Evolutionary conservation across 2,888 invertebrate species (phyloP).

Genomic region (Megastigmus dorsalis): DNA sequence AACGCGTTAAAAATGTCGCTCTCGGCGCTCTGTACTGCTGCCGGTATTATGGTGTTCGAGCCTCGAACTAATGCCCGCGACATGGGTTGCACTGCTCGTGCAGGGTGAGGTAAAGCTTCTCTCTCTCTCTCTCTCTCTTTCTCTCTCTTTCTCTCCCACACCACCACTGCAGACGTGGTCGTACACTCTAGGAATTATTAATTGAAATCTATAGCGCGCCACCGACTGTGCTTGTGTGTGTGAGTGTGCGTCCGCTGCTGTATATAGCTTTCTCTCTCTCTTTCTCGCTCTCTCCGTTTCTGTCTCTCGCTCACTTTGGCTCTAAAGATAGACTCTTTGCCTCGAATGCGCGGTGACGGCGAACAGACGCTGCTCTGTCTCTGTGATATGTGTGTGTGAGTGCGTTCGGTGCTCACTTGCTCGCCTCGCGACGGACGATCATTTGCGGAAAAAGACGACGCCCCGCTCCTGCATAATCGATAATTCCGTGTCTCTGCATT

Average conservation of each 20-base stretch:
- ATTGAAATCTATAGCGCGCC: conserved; percentile 63
- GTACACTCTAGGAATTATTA: conserved; percentile 62
- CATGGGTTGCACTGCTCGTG: too few species aligned
- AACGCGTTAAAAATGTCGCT: conserved; percentile 39
- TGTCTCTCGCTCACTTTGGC: too few species aligned
- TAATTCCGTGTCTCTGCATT: conserved; percentile 55
- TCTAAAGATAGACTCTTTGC: conserved; percentile 62
- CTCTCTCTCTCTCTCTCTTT: background rate
- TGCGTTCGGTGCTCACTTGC: background rate
- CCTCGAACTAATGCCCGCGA: background rate
- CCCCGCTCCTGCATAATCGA: conserved; percentile 63
- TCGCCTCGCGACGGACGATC: conserved; percentile 44
- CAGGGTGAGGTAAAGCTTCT: too few species aligned
- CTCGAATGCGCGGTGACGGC: conserved; percentile 21
- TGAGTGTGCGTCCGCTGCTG: too few species aligned
- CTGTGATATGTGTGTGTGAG: conserved; percentile 46
- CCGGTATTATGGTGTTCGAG: conserved; percentile 17
- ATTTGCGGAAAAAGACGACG: conserved; percentile 55
- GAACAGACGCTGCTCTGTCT: too few species aligned
- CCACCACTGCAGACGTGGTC: conserved; percentile 27
- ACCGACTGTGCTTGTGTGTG: background rate
- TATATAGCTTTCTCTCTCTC: too few species aligned
- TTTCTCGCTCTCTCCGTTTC: too few species aligned
- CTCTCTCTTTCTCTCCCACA: background rate
- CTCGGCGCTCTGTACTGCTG: too few species aligned